phyloP scores from a whole-genome alignment of 92 coral and sea anemone species.

The Blastomussa wellsi region DNA sequence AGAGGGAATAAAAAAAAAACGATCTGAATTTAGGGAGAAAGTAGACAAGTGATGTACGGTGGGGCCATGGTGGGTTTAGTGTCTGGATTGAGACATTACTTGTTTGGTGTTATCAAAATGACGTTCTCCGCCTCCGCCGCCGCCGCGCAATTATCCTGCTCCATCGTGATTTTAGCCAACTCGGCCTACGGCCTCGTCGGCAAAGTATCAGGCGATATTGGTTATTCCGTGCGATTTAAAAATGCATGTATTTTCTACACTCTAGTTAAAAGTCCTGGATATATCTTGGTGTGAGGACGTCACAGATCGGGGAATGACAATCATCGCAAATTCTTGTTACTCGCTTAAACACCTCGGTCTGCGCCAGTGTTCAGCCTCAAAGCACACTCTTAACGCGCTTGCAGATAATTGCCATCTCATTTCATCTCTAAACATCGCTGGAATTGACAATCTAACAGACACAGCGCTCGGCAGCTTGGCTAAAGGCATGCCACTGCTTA shows the following conservation, averaged over 20 bases:
- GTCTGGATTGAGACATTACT: no score
- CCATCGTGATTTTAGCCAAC: no score
- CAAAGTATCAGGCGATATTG: no score
- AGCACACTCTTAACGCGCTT: slow-evolving; percentile 51
- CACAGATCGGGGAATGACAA: slow-evolving; percentile 74
- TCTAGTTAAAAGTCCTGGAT: slow-evolving; percentile 69
- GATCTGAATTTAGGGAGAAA: no score
- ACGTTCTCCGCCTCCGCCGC: no score
- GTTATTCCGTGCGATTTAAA: no score
- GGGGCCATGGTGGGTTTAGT: no score
- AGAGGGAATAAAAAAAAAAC: neutral
- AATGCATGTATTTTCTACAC: neutral
- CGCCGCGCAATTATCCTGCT: no score
- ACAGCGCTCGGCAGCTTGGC: slow-evolving; percentile 58
- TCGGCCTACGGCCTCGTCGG: no score
- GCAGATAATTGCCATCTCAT: slow-evolving; percentile 57
- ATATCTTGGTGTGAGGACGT: slow-evolving; percentile 88
- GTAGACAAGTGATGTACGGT: no score
- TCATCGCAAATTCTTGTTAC: slow-evolving; percentile 58
- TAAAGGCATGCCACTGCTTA: slow-evolving; percentile 61
- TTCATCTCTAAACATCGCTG: slow-evolving; percentile 73
- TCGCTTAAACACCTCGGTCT: slow-evolving; percentile 56
- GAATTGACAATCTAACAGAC: slow-evolving; percentile 64
- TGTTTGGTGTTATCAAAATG: no score
- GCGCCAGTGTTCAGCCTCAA: slow-evolving; percentile 75